A percentile compares a stretch with the other conserved stretches of the same genome.
These are phyloP conservation scores for Bombus waltoni DNA, from an alignment of 1,140 invertebrate species.

Conservation along the genomic window DNA sequence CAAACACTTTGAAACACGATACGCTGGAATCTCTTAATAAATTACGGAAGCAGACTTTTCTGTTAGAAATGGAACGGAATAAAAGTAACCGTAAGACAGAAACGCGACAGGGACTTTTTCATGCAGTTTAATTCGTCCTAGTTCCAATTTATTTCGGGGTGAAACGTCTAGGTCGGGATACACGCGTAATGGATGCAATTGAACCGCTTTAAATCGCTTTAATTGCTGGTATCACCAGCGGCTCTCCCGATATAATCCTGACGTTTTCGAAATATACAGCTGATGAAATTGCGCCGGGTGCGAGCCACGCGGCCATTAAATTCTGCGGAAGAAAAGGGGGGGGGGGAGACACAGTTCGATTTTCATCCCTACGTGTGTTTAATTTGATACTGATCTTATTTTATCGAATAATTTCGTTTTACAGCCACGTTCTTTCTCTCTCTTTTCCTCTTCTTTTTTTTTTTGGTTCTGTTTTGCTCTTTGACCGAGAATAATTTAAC, in stretches of 20 bases:
- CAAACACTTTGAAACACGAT: not conserved
- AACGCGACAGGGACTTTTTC: not conserved
- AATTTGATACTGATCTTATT: too few relatives aligned
- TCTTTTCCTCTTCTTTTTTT: too few relatives aligned
- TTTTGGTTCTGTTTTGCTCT: too few relatives aligned
- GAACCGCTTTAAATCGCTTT: constrained; percentile 69
- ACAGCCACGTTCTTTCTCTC: too few relatives aligned
- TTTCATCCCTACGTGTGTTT: too few relatives aligned
- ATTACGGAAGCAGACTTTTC: not conserved
- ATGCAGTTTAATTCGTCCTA: not conserved
- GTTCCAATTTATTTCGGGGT: constrained; percentile 51
- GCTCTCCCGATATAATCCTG: constrained; percentile 43
- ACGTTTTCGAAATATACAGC: constrained; percentile 13
- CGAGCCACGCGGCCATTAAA: constrained; percentile 24
- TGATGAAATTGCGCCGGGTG: constrained; percentile 31
- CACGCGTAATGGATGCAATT: constrained; percentile 48
- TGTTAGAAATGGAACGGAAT: too few relatives aligned
- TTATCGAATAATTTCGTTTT: not conserved
- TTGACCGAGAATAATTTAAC: too few relatives aligned
- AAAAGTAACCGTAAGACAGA: not conserved
- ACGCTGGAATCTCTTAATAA: not conserved
- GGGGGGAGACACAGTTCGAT: not conserved
- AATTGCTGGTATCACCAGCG: constrained; percentile 62
- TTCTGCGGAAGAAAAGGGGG: not conserved
- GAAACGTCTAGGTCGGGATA: not conserved